Percentiles rank a stretch among this genome's conserved stretches.
Conservation (phyloP, 1,140 invertebrate species). For the Pristionchus pacificus region DNA sequence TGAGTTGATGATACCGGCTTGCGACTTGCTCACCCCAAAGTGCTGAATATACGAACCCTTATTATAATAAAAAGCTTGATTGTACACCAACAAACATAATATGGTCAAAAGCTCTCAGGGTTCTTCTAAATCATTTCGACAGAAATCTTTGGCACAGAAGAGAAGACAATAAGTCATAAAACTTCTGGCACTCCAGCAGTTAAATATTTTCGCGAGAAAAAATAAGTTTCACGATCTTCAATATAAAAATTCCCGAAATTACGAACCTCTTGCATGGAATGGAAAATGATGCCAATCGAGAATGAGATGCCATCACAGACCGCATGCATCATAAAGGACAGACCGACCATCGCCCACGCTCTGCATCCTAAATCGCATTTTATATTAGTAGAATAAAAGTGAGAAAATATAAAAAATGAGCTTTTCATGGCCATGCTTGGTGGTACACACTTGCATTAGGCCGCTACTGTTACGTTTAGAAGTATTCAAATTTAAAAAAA, state of each 20-base stretch:
- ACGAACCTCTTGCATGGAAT: slow-evolving; percentile 66
- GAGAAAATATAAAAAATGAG: not conserved
- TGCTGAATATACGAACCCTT: no score
- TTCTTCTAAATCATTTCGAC: no score
- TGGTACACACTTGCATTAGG: no score
- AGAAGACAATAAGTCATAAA: not conserved
- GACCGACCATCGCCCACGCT: slow-evolving; percentile 86
- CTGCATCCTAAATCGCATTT: slow-evolving; percentile 55
- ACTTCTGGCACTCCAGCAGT: not conserved
- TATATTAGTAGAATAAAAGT: not conserved
- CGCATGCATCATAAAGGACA: slow-evolving; percentile 92
- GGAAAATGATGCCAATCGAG: slow-evolving; percentile 55
- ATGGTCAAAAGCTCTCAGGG: no score
- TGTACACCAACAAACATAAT: no score
- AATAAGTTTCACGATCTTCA: no score
- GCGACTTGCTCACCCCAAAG: not conserved
- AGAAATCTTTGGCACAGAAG: no score
- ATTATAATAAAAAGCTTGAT: no score
- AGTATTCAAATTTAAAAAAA: no score
- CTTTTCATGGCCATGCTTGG: not conserved
- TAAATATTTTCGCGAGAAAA: no score
- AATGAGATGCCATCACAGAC: slow-evolving; percentile 78
- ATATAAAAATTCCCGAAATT: no score
- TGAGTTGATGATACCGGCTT: not conserved
- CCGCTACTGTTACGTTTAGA: no score